Base-by-base conservation (phyloP, 2,113 vertebrate genomes). In the Perccottus glenii region DNA sequence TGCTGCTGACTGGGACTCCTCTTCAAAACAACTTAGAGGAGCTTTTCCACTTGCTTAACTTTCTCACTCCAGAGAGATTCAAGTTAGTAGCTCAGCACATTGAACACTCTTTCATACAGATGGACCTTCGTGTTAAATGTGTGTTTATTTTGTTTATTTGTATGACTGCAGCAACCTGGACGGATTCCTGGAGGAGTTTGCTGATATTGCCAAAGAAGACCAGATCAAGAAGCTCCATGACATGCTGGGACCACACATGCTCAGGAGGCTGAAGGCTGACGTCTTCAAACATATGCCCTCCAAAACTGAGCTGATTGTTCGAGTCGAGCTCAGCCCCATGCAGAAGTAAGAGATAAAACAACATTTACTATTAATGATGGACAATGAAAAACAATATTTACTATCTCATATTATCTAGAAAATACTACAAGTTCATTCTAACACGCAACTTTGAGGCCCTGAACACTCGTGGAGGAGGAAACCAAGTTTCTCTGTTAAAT, bases 201-300 rank as follows among this genome's bases (percentile, higher is more conserved):
- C 97, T 0, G 97, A 99, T 81, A 99, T 99, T 55, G 96, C 97
- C 73, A 99, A 99, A 89, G 97, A 99, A 74, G 97, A 98, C 90
- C 97, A 99, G 93, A 98, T 99, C 85, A 99, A 99, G 92, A 98
- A 98, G 77, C 93, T 99, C 10, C 97, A 99, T 1, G 97, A 98
- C 88, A 97, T 99, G 96, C 81, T 99, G 87, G 97, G 96, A 42
- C 97, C 97, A 2, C 97, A 98, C 87, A 98, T 98, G 97, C 90
- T 99, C 78, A 91, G 97, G 80, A 94, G 97, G 70, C 94, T 99
- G 77, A 99, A 99, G 89, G 97, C 96, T 1, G 97, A 99, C 44
- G 97, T 99, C 51, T 98, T 98, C 89, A 99, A 99, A 91, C 97
- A 99, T 62, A 98, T 99, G 97, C 97, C 97, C 2, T 96, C 96